Base-by-base conservation (phyloP, 2,888 invertebrate genomes). In the Coenonympha glycerion region DNA sequence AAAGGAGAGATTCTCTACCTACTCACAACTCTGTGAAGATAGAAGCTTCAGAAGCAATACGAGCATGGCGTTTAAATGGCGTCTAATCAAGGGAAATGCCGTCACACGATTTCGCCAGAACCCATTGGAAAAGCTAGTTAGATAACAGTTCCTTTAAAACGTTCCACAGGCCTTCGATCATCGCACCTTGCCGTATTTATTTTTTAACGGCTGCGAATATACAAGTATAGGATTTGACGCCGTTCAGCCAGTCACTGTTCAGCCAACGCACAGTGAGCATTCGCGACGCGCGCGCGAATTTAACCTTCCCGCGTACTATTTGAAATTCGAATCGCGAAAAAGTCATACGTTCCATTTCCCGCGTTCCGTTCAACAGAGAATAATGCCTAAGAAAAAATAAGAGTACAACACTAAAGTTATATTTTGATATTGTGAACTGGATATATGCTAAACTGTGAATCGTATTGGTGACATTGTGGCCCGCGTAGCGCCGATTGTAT, bases 311-410 rank as follows among this genome's bases (percentile, higher is more conserved):
- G 85, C 82, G 73, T 71, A 66, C 63, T 72, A 71, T 80, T 80
- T 61, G 69, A 79, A 68, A 37, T 34, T 52, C 37, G 19, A 75
- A 66, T 62, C 60, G 59, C 68, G 62, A 66, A 24, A 26, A 22
- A 16, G 11, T 22, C 22, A 51, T 36, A 52, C 45, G 34, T 48
- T 45, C 34, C 62, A 66, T 62, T 58, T 50, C 30, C 47, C 36
- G 36, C 61, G 66, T 65, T 61, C 51, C 55, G 49, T 55, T 60
- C 57, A 60, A 34, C 54, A 52, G 47, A 55, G 51, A 66, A 69
- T 70, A 68, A 84, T 86, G 86, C 86, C 86, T 77, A 86, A 86
- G 72, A 87, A 82, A 82, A 87, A 86, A 82, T 83, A 76, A 55
- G 48, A 49, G 6, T 24, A 5, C 36, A 47, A 37, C 6, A 26